Conservation (phyloP, 2,797 vertebrate species). For the Premnoplex brunnescens region DNA sequence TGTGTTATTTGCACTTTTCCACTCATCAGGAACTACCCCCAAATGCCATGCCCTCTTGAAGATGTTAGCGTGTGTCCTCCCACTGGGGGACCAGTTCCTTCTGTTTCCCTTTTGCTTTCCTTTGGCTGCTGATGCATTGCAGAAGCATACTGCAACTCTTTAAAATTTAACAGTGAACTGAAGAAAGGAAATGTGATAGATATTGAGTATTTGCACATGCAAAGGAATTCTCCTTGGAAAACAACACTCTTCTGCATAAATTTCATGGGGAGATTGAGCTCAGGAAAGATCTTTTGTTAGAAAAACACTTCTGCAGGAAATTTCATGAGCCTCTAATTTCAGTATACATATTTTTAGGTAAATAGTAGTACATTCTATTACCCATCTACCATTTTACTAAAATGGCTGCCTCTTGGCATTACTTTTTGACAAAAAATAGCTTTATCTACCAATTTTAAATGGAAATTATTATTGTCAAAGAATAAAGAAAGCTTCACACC, state of each 20-base stretch:
- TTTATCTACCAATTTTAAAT: background rate
- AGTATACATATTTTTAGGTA: background rate
- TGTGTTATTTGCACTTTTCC: background rate
- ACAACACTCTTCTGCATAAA: background rate
- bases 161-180: background rate
- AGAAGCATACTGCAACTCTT: background rate
- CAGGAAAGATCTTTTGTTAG: background rate
- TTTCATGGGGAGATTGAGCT: background rate
- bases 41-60: background rate
- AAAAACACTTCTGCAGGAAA: background rate
- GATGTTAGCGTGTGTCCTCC: too few relatives aligned
- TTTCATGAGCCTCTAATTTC: background rate
- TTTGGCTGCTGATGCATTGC: background rate
- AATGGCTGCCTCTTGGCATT: background rate
- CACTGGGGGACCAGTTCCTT: background rate
- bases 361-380: background rate
- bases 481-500: background rate
- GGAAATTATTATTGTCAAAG: background rate
- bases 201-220: background rate
- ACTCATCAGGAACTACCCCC: background rate
- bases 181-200: background rate
- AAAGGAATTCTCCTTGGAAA: background rate
- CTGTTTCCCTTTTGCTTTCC: background rate
- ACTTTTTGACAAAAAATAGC: background rate
- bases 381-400: background rate